Evolutionary conservation across 2,888 invertebrate genomes (phyloP).

Genomic region (Drosophila yooni): DNA sequence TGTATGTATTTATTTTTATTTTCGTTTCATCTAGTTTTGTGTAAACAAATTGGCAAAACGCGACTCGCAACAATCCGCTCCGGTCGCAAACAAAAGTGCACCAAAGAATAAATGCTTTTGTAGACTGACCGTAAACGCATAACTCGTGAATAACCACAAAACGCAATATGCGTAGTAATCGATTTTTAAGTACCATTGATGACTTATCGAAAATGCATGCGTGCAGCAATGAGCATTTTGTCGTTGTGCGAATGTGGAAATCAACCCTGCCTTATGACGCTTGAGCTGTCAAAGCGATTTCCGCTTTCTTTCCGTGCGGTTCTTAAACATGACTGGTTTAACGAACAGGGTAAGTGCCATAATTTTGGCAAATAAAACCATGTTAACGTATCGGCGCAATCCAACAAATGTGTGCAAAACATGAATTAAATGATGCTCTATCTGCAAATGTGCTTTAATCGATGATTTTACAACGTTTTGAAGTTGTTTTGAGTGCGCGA

Average conservation of each 20-base stretch:
- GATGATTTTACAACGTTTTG: not conserved
- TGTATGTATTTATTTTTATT: slow-evolving; percentile 44
- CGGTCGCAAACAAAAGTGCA: slow-evolving; percentile 32
- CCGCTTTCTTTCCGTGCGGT: slow-evolving; percentile 89
- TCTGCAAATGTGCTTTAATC: slow-evolving; percentile 7
- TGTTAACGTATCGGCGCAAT: slow-evolving; percentile 33
- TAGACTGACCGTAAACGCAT: slow-evolving; percentile 16
- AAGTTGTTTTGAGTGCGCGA: slow-evolving; percentile 28
- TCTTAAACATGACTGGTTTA: slow-evolving; percentile 92
- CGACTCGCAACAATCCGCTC: slow-evolving; percentile 18
- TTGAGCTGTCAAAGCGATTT: slow-evolving; percentile 65
- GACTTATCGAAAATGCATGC: slow-evolving; percentile 7
- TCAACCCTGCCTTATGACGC: slow-evolving; percentile 64
- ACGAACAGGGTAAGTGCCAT: slow-evolving; percentile 89
- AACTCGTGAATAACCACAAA: slow-evolving; percentile 5
- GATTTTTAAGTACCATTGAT: not conserved
- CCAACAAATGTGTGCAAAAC: slow-evolving; percentile 47
- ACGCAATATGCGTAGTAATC: not conserved
- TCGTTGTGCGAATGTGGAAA: slow-evolving; percentile 14
- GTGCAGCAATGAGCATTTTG: slow-evolving; percentile 39
- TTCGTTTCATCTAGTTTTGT: slow-evolving; percentile 30
- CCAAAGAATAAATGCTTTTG: slow-evolving; percentile 27
- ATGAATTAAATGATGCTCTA: slow-evolving; percentile 9
- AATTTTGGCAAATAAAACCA: slow-evolving; percentile 58
- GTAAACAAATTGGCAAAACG: slow-evolving; percentile 42